Base-by-base conservation (phyloP, 1,140 invertebrate species). In the Drosophila mauritiana region DNA sequence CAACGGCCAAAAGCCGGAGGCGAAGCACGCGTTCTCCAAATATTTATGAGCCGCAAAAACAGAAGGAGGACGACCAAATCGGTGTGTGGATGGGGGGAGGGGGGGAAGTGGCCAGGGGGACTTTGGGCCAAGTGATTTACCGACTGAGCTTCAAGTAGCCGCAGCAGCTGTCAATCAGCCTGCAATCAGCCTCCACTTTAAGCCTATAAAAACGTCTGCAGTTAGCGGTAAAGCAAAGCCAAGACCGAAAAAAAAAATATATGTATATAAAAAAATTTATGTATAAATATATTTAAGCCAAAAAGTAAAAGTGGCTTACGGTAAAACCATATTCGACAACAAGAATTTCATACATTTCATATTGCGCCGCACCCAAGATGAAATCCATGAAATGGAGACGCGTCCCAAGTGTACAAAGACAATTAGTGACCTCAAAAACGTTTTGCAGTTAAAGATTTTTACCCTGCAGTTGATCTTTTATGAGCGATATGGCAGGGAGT, bases 281-380 rank as follows among this genome's bases (percentile, higher is more conserved):
- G 39, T 15, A 31, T 31, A 57, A 59, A 59, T 62, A 59, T 34
- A 40, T 39, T 37, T 49, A 69, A 70, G 58, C 22, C 37, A 54
- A 86, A 85, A 86, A 86, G 83, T 88, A 86, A 86, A 86, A 86
- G 82, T 86, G 82, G 83, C 82, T 88, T 88, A 86, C 82, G 83
- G 83, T 86, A 82, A 88, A 86, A 58, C 54, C 49, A 77, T 64
- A 80, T 68, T 64, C 72, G 57, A 54, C 31, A 57, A 64, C 51
- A 55, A 78, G 69, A 78, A 79, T 88, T 59, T 58, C 74, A 73
- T 58, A 48, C 34, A 53, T 34, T 31, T 51, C 48, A 51, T 55
- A 49, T 73, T 51, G 11, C 8, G 73, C 55, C 83, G 59, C 82
- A 79, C 75, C 82, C 82, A 75, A 70, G 45, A 65, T 75, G 45